phyloP scores from a whole-genome alignment of 1,140 invertebrate genomes.

The Hycleus phaleratus region DNA sequence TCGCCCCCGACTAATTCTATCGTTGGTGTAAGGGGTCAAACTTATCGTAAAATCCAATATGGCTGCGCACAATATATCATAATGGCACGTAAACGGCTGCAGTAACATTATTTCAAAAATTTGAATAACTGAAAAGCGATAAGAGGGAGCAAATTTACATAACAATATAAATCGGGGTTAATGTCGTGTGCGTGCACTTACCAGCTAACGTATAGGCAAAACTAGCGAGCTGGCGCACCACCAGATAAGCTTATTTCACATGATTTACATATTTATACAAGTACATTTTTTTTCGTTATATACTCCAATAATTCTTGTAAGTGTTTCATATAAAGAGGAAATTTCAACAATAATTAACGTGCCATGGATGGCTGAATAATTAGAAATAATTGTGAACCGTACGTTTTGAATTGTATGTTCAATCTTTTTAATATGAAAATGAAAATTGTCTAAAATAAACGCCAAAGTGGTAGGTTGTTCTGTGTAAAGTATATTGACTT shows the following conservation, averaged over 20 bases:
- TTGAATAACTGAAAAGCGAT: slow-evolving; percentile 38
- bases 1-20: too few relatives aligned
- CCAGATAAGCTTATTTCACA: slow-evolving; percentile 33
- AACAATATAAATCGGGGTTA: slow-evolving; percentile 46
- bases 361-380: too few relatives aligned
- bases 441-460: too few relatives aligned
- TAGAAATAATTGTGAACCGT: too few relatives aligned
- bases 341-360: too few relatives aligned
- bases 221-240: slow-evolving; percentile 29
- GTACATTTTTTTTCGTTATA: not conserved
- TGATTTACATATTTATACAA: slow-evolving; percentile 29
- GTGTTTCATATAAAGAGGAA: too few relatives aligned
- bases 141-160: slow-evolving; percentile 38
- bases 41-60: slow-evolving; percentile 33
- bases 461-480: too few relatives aligned
- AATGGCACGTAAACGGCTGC: slow-evolving; percentile 35
- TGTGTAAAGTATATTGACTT: too few relatives aligned
- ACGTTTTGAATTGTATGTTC: too few relatives aligned
- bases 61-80: slow-evolving; percentile 39
- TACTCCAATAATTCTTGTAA: too few relatives aligned
- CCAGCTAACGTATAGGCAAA: slow-evolving; percentile 27
- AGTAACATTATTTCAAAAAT: slow-evolving; percentile 40
- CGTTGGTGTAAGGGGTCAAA: too few relatives aligned
- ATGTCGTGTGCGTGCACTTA: slow-evolving; percentile 41
- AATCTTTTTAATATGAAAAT: too few relatives aligned